phyloP scores from a whole-genome alignment of 2,888 invertebrate genomes.

The Onchidella celtica region DNA sequence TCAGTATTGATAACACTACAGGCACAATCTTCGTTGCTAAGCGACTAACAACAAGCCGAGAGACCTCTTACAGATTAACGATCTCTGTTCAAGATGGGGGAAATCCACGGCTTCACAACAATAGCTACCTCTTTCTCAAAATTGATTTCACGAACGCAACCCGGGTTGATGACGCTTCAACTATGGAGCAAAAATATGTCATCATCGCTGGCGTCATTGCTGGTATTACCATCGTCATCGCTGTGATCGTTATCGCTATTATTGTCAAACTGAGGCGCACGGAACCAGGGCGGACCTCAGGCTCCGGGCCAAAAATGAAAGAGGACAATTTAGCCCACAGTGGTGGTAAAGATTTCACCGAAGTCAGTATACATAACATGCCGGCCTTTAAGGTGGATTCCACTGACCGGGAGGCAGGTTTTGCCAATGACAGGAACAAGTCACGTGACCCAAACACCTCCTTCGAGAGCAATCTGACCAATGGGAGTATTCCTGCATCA shows the following conservation, averaged over 20 bases:
- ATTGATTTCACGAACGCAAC: slow-evolving; percentile 58
- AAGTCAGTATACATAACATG: background rate
- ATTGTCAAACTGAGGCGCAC: slow-evolving; percentile 48
- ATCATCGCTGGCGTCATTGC: slow-evolving; percentile 53
- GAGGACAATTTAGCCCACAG: background rate
- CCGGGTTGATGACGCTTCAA: background rate
- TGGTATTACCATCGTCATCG: slow-evolving; percentile 53
- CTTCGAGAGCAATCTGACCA: background rate
- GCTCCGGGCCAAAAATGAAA: slow-evolving; percentile 17
- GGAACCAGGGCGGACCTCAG: slow-evolving; percentile 19
- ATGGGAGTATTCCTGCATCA: background rate
- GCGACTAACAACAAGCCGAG: slow-evolving; percentile 52
- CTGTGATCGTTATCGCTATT: slow-evolving; percentile 50
- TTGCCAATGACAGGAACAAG: background rate
- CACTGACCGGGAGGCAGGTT: background rate
- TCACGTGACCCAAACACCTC: background rate
- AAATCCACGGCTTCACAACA: slow-evolving; percentile 54
- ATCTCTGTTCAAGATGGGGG: slow-evolving; percentile 60
- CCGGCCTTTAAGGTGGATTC: background rate
- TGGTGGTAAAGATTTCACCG: background rate
- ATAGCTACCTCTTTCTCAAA: slow-evolving; percentile 56
- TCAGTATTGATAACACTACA: slow-evolving; percentile 60
- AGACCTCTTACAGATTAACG: slow-evolving; percentile 55
- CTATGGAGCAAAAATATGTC: slow-evolving; percentile 46
- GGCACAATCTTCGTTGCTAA: slow-evolving; percentile 59